A percentile compares a stretch with the other conserved stretches of the same genome.
Evolutionary conservation across 2,113 vertebrate species (phyloP).

Genomic region (Prietella phreatophila): DNA sequence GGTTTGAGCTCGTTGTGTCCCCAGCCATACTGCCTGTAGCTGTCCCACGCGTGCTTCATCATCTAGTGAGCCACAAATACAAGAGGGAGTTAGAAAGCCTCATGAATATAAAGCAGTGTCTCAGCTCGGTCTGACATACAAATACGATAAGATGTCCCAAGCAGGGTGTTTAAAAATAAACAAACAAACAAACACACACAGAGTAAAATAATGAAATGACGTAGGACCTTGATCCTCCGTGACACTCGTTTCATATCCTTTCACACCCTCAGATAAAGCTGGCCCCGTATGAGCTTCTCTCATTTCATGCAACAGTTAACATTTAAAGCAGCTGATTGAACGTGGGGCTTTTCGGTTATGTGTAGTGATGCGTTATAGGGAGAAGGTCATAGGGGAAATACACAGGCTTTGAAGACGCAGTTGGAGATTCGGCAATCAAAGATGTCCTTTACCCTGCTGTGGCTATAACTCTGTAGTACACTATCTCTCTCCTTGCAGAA

Average conservation of each 20-base stretch:
- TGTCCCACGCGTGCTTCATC: conserved; percentile 99
- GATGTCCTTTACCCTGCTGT: conserved; percentile 22
- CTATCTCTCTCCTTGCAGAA: conserved; percentile 24
- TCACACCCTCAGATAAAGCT: neutral
- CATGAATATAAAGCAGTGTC: conserved; percentile 31
- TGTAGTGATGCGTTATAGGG: conserved; percentile 1
- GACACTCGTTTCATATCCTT: conserved; percentile 9
- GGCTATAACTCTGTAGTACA: conserved; percentile 26
- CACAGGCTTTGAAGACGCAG: conserved; percentile 1
- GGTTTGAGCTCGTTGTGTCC: conserved; percentile 98
- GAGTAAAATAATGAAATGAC: neutral
- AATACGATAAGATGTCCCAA: conserved; percentile 9
- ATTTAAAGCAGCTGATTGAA: conserved; percentile 20
- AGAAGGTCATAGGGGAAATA: conserved; percentile 23
- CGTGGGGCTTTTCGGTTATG: neutral
- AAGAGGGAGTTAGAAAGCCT: conserved; percentile 23
- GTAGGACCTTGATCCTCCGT: neutral
- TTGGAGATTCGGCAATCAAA: conserved; percentile 21
- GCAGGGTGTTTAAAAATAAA: neutral
- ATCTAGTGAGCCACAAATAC: conserved; percentile 74
- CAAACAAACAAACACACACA: neutral
- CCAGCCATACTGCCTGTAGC: conserved; percentile 94
- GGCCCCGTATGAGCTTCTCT: neutral
- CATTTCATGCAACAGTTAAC: conserved; percentile 7
- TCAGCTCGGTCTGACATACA: neutral